phyloP scores from a whole-genome alignment of 1,140 invertebrate genomes.

The Nephila pilipes region DNA sequence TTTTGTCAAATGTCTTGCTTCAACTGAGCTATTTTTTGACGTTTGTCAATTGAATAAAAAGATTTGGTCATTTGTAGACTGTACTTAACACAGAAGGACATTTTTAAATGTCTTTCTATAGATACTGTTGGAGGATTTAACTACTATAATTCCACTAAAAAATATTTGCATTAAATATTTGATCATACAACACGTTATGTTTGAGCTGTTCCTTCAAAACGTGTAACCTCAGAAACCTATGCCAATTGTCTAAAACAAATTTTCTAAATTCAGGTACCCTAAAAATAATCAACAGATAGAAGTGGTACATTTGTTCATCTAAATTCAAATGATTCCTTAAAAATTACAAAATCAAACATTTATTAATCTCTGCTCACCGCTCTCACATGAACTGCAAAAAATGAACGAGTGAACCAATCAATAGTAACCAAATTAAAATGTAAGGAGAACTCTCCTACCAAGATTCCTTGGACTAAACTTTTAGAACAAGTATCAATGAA shows the following conservation, averaged over 20 bases:
- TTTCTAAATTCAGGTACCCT: not conserved
- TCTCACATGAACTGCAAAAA: not conserved
- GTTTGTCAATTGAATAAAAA: not conserved
- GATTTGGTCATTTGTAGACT: not conserved
- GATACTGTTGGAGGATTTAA: not conserved
- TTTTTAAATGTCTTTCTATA: not conserved
- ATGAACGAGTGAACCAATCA: not conserved
- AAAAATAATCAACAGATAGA: not conserved
- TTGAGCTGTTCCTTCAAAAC: not conserved
- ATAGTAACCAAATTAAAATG: not conserved
- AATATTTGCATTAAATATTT: not conserved
- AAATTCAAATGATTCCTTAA: not conserved
- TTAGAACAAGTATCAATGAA: no score
- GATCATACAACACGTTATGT: not conserved
- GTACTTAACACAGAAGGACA: not conserved
- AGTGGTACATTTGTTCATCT: not conserved
- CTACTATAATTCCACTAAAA: constrained; percentile 34
- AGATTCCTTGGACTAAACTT: no score
- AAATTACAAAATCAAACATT: not conserved
- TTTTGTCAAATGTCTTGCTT: constrained; percentile 15
- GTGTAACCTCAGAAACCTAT: not conserved
- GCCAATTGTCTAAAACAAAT: not conserved
- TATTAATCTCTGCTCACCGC: not conserved
- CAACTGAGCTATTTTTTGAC: not conserved
- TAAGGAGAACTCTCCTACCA: not conserved